Evolutionary conservation across 2,113 vertebrate species (phyloP), one percentile per base, ranked within the genome.

Genomic region (Xiphophorus hellerii): DNA sequence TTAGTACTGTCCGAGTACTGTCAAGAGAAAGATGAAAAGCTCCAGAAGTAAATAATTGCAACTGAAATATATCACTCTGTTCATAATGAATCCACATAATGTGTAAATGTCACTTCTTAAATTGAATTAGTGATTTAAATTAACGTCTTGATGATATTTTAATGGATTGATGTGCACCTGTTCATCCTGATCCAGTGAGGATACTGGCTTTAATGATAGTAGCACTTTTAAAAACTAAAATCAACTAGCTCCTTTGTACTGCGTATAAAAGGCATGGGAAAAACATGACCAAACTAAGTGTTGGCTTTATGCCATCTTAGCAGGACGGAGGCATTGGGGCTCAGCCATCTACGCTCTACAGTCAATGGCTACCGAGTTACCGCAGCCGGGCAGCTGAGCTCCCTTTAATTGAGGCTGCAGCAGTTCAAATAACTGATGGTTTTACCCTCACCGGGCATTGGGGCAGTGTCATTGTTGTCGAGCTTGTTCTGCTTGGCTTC

Each of bases 381-480:
- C 70, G 71, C 12, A 2, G 68, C 71, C 73, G 72, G 33, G 62
- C 67, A 69, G 63, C 77, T 79, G 64, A 81, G 67, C 76, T 44
- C 64, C 76, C 74, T 84, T 92, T 95, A 98, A 93, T 97, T 98
- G 88, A 97, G 94, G 90, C 96, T 98, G 95, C 98, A 99, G 95
- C 98, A 99, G 96, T 94, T 97, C 95, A 99, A 95, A 94, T 99
- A 99, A 92, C 94, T 98, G 95, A 99, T 99, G 91, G 92, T 96
- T 93, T 98, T 99, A 71, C 97, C 98, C 92, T 99, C 98, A 73
- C 98, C 98, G 2, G 96, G 98, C 93, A 97, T 94, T 0, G 97
- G 96, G 39, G 97, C 96, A 80, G 96, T 95, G 77, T 98, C 97
- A 93, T 94, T 98, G 96, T 99, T 97, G 90, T 97, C 96, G 90